Conservation (phyloP, 2,113 vertebrate species). For the Sterna hirundo region DNA sequence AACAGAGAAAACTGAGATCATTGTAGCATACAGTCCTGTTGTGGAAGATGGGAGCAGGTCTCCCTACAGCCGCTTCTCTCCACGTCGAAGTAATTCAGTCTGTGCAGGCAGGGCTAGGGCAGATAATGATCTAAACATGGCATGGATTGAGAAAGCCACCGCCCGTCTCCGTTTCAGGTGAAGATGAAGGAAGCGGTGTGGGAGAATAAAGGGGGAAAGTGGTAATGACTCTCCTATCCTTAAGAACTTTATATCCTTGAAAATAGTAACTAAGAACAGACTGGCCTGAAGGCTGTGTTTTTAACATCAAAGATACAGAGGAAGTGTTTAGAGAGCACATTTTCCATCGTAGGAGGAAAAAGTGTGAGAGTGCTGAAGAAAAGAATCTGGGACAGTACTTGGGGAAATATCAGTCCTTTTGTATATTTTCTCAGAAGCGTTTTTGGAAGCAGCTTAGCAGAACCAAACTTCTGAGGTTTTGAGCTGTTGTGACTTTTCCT, state of each 20-base stretch:
- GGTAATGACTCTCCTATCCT: background rate
- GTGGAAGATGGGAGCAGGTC: background rate
- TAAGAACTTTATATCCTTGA: background rate
- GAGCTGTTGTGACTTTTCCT: background rate
- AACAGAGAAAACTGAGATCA: background rate
- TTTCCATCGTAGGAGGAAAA: background rate
- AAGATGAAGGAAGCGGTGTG: background rate
- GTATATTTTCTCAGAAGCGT: background rate
- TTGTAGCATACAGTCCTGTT: background rate
- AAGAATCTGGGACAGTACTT: background rate
- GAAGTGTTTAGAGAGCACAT: slow-evolving; percentile 8
- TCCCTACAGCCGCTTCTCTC: background rate
- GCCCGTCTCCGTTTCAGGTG: accelerated
- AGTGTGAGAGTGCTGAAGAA: background rate
- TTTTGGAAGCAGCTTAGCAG: slow-evolving; percentile 7
- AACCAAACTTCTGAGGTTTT: background rate
- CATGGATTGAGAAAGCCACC: background rate
- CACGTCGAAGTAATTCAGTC: background rate
- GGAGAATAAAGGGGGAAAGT: background rate
- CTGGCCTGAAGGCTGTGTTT: background rate
- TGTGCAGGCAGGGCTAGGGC: background rate
- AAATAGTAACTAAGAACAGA: background rate
- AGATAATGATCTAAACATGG: background rate
- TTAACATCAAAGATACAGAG: slow-evolving; percentile 1
- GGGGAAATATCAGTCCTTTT: background rate